Conservation (phyloP, 1,140 invertebrate genomes). For the Listronotus oregonensis region DNA sequence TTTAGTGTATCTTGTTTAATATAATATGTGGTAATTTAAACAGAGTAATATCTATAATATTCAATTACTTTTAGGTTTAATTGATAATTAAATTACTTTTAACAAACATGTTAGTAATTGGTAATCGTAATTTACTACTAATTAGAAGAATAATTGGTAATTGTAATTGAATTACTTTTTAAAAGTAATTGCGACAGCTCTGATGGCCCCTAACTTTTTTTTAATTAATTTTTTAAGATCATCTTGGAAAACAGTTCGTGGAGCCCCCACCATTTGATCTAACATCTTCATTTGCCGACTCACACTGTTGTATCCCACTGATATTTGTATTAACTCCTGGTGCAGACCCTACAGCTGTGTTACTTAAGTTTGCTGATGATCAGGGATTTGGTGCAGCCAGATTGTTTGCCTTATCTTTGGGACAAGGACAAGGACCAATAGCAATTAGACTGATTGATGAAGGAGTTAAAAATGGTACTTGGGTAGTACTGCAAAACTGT, state of each 20-base stretch:
- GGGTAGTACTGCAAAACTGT: slow-evolving; percentile 97
- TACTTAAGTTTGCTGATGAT: slow-evolving; percentile 89
- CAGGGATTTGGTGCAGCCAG: slow-evolving; percentile 83
- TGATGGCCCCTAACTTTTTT: too few species aligned
- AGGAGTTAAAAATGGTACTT: slow-evolving; percentile 79
- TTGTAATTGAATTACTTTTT: too few species aligned
- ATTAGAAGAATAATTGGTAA: too few species aligned
- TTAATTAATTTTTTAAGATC: slow-evolving; percentile 53
- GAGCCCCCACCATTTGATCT: slow-evolving; percentile 91
- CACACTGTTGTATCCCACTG: slow-evolving; percentile 81
- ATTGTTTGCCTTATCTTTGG: slow-evolving; percentile 86
- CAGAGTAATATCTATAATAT: too few species aligned
- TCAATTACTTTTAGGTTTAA: too few species aligned
- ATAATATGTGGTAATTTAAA: too few species aligned
- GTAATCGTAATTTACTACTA: too few species aligned
- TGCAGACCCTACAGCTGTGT: slow-evolving; percentile 85
- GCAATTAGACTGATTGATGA: slow-evolving; percentile 87
- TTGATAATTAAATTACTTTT: too few species aligned
- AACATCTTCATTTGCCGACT: slow-evolving; percentile 80
- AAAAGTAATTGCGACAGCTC: too few species aligned
- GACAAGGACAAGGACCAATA: slow-evolving; percentile 92
- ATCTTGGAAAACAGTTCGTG: slow-evolving; percentile 78
- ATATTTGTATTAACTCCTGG: slow-evolving; percentile 92
- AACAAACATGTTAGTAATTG: too few species aligned
- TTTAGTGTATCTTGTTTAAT: too few species aligned